Percentiles rank a stretch among this genome's conserved stretches.
Evolutionary conservation across 2,113 vertebrate genomes (phyloP).

Genomic region (Nothocercus julius): DNA sequence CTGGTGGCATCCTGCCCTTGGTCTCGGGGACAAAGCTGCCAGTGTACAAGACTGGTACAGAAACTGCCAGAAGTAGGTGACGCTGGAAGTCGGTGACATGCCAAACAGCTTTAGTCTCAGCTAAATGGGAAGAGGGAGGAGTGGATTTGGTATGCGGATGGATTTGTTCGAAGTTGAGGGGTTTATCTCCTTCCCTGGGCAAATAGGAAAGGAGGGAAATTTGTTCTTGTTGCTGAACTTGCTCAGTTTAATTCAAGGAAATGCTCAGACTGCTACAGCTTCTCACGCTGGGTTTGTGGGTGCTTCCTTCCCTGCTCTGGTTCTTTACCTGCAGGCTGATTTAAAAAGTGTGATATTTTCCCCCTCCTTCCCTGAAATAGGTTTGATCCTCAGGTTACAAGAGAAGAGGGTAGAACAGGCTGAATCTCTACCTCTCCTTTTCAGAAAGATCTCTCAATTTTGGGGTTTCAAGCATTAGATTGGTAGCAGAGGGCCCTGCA

Average conservation of each 20-base stretch:
- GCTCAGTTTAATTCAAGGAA: background rate
- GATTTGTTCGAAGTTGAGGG: background rate
- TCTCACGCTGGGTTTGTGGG: background rate
- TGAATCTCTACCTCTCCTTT: background rate
- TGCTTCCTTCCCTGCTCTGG: background rate
- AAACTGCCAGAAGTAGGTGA: background rate
- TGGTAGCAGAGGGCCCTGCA: background rate
- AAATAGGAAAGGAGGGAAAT: background rate
- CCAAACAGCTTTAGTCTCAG: background rate
- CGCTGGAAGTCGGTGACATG: rapidly evolving
- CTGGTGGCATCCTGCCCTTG: rapidly evolving
- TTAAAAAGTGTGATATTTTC: rapidly evolving
- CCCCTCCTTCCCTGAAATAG: background rate
- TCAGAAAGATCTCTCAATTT: background rate
- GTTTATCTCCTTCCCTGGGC: background rate
- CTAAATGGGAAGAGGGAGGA: background rate
- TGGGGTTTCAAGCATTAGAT: background rate
- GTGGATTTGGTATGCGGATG: background rate
- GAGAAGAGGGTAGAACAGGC: background rate
- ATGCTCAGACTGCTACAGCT: background rate
- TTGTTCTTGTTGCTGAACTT: background rate
- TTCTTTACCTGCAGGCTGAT: background rate
- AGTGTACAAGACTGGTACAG: background rate
- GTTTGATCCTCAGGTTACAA: background rate
- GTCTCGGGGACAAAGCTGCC: background rate